Base-by-base conservation (phyloP, 2,113 vertebrate genomes). In the Tilapia sparmanii region DNA sequence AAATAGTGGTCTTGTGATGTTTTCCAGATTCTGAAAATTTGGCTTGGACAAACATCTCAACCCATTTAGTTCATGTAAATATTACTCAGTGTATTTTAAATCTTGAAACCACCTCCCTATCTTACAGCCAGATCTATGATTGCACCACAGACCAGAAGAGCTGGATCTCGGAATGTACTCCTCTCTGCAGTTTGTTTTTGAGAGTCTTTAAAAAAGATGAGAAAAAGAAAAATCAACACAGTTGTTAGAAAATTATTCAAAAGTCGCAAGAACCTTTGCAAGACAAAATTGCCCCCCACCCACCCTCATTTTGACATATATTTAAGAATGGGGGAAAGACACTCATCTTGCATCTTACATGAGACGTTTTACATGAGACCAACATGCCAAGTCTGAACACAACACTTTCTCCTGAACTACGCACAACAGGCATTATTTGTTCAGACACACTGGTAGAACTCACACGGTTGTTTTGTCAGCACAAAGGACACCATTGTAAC, bases 401-500 rank as follows among this genome's bases (percentile, higher is more conserved):
- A 91, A 22, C 26, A 26, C 22, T 53, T 6, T 80, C 87, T 91
- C 68, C 83, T 78, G 42, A 42, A 82, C 55, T 1, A 31, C 18
- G 19, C 24, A 66, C 16, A 81, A 68, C 76, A 85, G 52, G 22
- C 87, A 42, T 50, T 33, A 81, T 24, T 6, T 80, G 78, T 88
- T 76, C 11, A n/a, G 40, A 52, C 45, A 26, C 16, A 6, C 66
- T 5, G 35, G 81, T 16, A 50, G 8, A 10, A 1, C 40, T 78
- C 53, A 33, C 54, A 52, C 15, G 7, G 79, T 79, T 89, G 76
- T 82, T 68, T 55, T 87, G 24, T 10, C 24, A 26, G 55, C 10
- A 91, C 84, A 93, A 90, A 12, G 81, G n/a, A 59, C 63, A n/a
- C 71, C 29, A 57, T 80, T 94, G 83, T 90, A 2, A 24, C 31